A percentile compares a stretch with the other conserved stretches of the same genome.
phyloP scores from a whole-genome alignment of 2,797 vertebrate species.

The Mico argentatus region DNA sequence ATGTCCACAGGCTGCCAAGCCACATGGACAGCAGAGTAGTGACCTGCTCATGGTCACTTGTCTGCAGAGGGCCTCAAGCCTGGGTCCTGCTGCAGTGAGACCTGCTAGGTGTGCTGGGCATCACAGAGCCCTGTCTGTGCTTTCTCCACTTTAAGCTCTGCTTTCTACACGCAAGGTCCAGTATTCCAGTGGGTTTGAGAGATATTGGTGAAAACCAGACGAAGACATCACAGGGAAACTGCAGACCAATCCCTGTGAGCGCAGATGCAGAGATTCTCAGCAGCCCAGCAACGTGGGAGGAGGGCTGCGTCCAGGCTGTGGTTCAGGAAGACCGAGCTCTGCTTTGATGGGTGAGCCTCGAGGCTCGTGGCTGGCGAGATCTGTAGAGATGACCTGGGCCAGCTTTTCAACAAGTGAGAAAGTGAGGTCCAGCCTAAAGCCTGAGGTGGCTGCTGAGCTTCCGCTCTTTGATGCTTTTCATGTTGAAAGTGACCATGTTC shows the following conservation, averaged over 20 bases:
- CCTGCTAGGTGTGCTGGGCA: too few species aligned
- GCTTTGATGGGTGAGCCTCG: background rate
- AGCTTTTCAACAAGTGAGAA: fast-evolving
- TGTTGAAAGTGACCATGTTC: background rate
- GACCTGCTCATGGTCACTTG: background rate
- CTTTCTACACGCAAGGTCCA: background rate
- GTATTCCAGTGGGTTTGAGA: too few species aligned
- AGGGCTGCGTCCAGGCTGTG: background rate
- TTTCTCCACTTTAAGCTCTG: background rate
- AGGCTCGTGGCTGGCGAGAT: background rate
- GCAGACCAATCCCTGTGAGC: background rate
- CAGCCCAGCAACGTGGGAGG: too few species aligned
- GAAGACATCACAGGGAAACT: background rate
- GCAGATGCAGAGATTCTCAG: too few species aligned
- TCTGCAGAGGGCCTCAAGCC: background rate
- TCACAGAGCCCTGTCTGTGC: background rate
- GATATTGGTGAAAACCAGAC: background rate
- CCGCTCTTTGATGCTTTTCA: background rate
- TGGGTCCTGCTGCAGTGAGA: background rate
- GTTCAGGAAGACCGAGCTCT: background rate
- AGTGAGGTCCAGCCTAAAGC: background rate
- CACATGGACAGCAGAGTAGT: background rate
- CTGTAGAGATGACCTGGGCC: background rate
- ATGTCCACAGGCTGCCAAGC: too few species aligned
- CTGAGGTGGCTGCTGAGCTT: fast-evolving